Percentiles rank a stretch among this genome's conserved stretches.
phyloP scores from a whole-genome alignment of 2,797 vertebrate species.

The Catharus ustulatus region DNA sequence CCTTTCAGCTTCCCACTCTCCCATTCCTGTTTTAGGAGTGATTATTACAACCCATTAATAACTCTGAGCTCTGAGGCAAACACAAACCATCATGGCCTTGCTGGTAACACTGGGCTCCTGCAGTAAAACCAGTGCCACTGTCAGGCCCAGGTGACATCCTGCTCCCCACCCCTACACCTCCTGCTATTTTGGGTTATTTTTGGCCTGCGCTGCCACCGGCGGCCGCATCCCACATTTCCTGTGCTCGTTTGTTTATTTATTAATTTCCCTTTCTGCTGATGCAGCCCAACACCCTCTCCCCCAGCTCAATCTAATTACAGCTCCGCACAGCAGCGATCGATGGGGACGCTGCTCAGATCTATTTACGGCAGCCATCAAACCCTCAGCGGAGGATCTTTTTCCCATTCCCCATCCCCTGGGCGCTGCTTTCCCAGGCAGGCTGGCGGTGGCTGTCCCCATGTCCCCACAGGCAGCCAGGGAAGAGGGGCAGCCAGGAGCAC shows the following conservation, averaged over 20 bases:
- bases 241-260: slow-evolving; percentile 39
- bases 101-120: not conserved
- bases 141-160: not conserved
- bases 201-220: fast-evolving
- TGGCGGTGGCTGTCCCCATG: not conserved
- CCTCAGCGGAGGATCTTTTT: slow-evolving; percentile 81
- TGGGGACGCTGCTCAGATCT: slow-evolving; percentile 85
- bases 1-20: not conserved
- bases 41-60: not conserved
- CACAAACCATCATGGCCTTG: not conserved
- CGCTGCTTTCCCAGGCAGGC: slow-evolving; percentile 12
- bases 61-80: not conserved
- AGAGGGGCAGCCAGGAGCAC: fast-evolving
- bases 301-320: slow-evolving; percentile 91
- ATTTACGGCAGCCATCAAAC: slow-evolving; percentile 82
- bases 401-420: slow-evolving; percentile 76
- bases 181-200: not conserved
- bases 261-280: slow-evolving; percentile 80
- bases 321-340: slow-evolving; percentile 84
- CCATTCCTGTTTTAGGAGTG: not conserved
- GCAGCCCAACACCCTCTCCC: slow-evolving; percentile 80
- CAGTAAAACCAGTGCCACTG: fast-evolving
- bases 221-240: not conserved
- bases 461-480: not conserved
- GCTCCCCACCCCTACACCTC: not conserved